These are phyloP conservation scores for Hipparchia sbordonii DNA, from an alignment of 2,888 invertebrate genomes.

Conservation along the genomic window DNA sequence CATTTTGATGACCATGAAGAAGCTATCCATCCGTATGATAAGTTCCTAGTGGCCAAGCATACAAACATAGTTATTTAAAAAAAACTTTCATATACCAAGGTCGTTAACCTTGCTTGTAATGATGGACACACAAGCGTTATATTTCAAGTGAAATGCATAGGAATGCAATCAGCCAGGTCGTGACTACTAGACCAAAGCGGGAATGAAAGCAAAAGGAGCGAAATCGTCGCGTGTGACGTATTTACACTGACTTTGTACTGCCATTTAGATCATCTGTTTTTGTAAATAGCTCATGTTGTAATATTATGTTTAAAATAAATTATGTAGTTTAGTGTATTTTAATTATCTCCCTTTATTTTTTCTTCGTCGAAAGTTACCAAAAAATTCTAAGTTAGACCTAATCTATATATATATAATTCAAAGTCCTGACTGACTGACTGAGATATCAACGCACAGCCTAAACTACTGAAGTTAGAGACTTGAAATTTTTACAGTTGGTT, in stretches of 20 bases:
- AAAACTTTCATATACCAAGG: conserved; percentile 20
- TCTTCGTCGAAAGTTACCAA: neutral
- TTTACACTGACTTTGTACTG: conserved; percentile 38
- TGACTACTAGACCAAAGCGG: conserved; percentile 38
- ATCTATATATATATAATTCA: too few species aligned
- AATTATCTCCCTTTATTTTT: neutral
- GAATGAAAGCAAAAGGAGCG: conserved; percentile 43
- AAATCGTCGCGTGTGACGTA: conserved; percentile 47
- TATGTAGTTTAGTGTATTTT: conserved; percentile 1
- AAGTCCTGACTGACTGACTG: too few species aligned
- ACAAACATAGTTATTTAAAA: conserved; percentile 6
- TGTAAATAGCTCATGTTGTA: conserved; percentile 38
- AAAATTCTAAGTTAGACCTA: too few species aligned
- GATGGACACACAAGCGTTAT: conserved; percentile 19
- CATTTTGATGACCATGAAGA: neutral
- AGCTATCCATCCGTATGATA: neutral
- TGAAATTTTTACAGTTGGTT: too few species aligned
- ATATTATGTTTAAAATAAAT: conserved; percentile 1
- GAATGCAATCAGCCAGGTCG: conserved; percentile 40
- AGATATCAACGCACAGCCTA: too few species aligned
- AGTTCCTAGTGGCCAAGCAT: neutral
- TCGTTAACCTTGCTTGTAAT: neutral
- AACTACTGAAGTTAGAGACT: too few species aligned
- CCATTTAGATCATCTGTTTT: conserved; percentile 37
- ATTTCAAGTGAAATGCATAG: conserved; percentile 32